A percentile compares a stretch with the other conserved stretches of the same genome.
phyloP scores from a whole-genome alignment of 2,797 vertebrate genomes.

The Kryptopterus vitreolus region DNA sequence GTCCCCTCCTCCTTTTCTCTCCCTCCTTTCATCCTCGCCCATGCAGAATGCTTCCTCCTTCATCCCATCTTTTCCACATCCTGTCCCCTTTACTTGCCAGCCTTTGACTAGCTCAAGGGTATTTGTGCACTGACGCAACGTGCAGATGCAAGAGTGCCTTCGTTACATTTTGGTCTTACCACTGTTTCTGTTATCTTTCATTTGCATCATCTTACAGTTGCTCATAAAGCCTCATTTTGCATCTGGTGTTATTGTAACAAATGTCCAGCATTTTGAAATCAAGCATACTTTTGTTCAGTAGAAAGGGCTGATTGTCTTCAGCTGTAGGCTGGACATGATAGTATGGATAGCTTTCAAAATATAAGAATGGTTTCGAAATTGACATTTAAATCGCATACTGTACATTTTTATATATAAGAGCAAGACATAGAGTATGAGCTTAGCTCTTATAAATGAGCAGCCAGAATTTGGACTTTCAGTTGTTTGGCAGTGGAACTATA shows the following conservation, averaged over 20 bases:
- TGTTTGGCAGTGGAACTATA: too few species aligned
- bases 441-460: not conserved
- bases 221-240: conserved; percentile 51
- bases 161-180: conserved; percentile 23
- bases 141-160: conserved; percentile 25
- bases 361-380: not conserved
- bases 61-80: conserved; percentile 8
- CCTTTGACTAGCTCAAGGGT: conserved; percentile 49
- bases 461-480: not conserved
- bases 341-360: not conserved
- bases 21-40: not conserved
- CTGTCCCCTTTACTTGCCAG: conserved; percentile 41
- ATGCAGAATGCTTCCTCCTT: not conserved
- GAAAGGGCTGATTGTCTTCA: conserved; percentile 16
- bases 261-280: conserved; percentile 36
- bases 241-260: conserved; percentile 41
- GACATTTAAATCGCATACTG: not conserved
- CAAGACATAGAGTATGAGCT: not conserved
- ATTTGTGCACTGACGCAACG: conserved; percentile 39
- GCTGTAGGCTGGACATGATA: not conserved
- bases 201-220: conserved; percentile 61
- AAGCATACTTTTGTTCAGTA: conserved; percentile 41
- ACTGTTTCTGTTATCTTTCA: conserved; percentile 54
- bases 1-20: conserved; percentile 2
- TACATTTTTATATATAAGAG: too few species aligned